Evolutionary conservation across 2,888 invertebrate genomes (phyloP), one percentile per base, ranked within the genome.

Genomic region (Dicyrtomina minuta): DNA sequence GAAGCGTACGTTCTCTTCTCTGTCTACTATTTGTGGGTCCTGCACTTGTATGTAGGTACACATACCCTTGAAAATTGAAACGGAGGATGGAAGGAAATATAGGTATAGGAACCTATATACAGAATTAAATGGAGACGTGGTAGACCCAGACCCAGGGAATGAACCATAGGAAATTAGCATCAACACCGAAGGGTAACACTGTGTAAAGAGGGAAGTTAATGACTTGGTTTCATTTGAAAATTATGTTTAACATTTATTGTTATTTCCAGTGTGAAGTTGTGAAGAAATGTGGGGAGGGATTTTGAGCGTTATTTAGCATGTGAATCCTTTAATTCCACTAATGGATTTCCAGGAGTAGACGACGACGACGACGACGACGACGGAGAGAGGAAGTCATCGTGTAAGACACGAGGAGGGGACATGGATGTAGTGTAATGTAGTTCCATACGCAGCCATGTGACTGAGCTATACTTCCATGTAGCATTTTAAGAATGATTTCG

Each of bases 241-340:
- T 65, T 65, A 27, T 65, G 53, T 39, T 53, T 39, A 65, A 65
- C 64, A 65, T 65, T 65, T 55, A 65, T 65, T 65, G 64, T 65
- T 65, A 65, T 65, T 53, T 13, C 22, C 39, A 33, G 51, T 12
- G 13, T 22, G 39, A n/a, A n/a, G n/a, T n/a, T 43, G 61, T 24
- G 59, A 59, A 43, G 43, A 59, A 43, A 24, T 46, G 61, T 60
- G 43, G 44, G 44, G 44, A 33, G 46, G 20, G 51, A 60, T 70
- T 66, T 66, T 59, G 65, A 66, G 60, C 60, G 66, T 66, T 70
- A 66, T 70, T 70, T 61, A 66, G 56, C 66, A 65, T 65, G 55
- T 51, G 53, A 65, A 65, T 65, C 64, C 64, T 71, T 71, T 71
- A 71, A 71, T 71, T 65, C 70, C 70, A 67, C 70, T 71, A 71